These are phyloP conservation scores for Mus pahari DNA, from an alignment of 2,113 vertebrate species.

Conservation along the genomic window DNA sequence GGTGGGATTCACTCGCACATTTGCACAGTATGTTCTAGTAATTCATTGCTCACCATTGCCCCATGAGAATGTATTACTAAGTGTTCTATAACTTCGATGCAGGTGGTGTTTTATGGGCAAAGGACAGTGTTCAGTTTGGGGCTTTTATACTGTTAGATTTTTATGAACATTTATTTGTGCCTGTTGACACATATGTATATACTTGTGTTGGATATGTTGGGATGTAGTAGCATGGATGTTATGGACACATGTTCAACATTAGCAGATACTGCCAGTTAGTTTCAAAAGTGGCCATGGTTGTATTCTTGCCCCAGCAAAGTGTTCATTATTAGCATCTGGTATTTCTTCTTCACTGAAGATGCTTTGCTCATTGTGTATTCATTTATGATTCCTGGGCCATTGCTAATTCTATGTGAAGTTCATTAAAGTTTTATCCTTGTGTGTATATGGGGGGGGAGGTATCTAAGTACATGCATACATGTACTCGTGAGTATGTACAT, in stretches of 20 bases:
- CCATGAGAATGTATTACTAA: not conserved
- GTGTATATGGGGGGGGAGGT: not conserved
- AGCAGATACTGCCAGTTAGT: not conserved
- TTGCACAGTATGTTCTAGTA: not conserved
- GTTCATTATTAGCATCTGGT: not conserved
- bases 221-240: not conserved
- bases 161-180: not conserved
- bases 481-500: too few relatives aligned
- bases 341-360: constrained; percentile 9
- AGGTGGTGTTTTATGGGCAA: not conserved
- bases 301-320: not conserved
- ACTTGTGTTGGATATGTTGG: not conserved
- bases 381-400: not conserved
- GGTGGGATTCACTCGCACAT: not conserved
- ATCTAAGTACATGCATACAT: too few relatives aligned
- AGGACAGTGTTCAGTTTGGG: not conserved
- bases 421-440: not conserved
- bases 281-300: not conserved
- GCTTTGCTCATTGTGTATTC: not conserved
- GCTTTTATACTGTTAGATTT: not conserved
- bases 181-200: not conserved
- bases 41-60: not conserved
- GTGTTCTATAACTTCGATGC: not conserved
- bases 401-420: not conserved
- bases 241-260: not conserved